Conservation (phyloP, 2,888 invertebrate species). For the Lasioglossum vierecki region DNA sequence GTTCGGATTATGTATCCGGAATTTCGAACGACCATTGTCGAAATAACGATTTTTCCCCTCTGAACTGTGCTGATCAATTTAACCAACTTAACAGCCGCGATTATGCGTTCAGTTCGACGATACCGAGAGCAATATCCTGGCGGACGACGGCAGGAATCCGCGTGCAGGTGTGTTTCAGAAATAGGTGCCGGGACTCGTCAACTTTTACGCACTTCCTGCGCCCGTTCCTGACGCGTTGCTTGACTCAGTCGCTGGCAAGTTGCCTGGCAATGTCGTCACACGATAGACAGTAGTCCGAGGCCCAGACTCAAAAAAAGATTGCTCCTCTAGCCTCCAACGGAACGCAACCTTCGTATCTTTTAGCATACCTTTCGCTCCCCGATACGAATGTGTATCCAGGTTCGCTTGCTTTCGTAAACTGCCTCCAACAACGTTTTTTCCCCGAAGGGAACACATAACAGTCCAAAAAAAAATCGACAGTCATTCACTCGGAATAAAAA, state of each 20-base stretch:
- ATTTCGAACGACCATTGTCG: background rate
- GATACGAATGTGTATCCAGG: background rate
- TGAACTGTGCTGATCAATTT: background rate
- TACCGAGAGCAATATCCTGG: background rate
- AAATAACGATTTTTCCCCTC: background rate
- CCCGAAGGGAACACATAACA: background rate
- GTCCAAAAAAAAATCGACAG: slow-evolving; percentile 21
- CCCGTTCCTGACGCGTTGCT: slow-evolving; percentile 58
- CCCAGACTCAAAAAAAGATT: slow-evolving; percentile 25
- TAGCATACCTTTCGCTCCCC: background rate
- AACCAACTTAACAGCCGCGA: background rate
- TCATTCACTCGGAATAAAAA: slow-evolving; percentile 14
- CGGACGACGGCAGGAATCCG: slow-evolving; percentile 1
- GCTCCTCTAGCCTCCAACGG: slow-evolving; percentile 23
- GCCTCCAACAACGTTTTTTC: background rate
- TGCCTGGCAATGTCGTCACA: slow-evolving; percentile 66
- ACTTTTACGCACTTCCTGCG: slow-evolving; percentile 51
- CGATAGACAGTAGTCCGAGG: slow-evolving; percentile 24
- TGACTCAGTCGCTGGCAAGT: slow-evolving; percentile 60
- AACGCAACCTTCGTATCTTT: slow-evolving; percentile 41
- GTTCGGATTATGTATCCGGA: background rate
- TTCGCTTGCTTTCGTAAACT: slow-evolving; percentile 10
- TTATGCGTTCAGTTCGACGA: background rate
- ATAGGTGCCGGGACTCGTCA: slow-evolving; percentile 53
- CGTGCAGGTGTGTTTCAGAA: slow-evolving; percentile 43